phyloP scores from a whole-genome alignment of 2,888 invertebrate species.

The Aphidoletes aphidimyza region DNA sequence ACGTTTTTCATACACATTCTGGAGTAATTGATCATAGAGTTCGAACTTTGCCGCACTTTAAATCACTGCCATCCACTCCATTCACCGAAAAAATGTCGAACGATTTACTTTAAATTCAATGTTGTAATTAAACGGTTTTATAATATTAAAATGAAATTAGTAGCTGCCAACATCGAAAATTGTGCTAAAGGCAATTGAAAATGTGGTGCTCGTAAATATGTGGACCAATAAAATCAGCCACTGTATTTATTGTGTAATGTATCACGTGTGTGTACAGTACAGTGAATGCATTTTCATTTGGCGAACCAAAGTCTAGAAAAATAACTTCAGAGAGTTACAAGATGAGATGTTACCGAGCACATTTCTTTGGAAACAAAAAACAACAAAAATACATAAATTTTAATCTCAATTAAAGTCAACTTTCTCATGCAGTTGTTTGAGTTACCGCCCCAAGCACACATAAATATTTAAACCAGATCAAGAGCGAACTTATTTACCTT shows the following conservation, averaged over 20 bases:
- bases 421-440: slow-evolving; percentile 17
- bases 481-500: slow-evolving; percentile 37
- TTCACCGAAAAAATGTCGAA: background rate
- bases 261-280: background rate
- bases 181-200: slow-evolving; percentile 32
- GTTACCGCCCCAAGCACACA: slow-evolving; percentile 1
- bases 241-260: background rate
- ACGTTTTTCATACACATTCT: background rate
- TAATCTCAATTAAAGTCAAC: slow-evolving; percentile 33
- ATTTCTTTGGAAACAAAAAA: background rate
- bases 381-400: background rate
- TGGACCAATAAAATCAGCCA: slow-evolving; percentile 31
- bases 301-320: slow-evolving; percentile 32
- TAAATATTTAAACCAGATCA: slow-evolving; percentile 42
- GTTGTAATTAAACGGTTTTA: slow-evolving; percentile 10
- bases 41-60: background rate
- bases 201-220: background rate
- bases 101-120: background rate
- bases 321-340: background rate
- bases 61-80: background rate
- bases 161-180: background rate
- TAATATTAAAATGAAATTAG: slow-evolving; percentile 3
- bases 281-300: background rate
- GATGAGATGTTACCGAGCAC: background rate
- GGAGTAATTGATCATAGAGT: slow-evolving; percentile 6